A percentile compares a stretch with the other conserved stretches of the same genome.
Evolutionary conservation across 2,888 invertebrate species (phyloP).

Genomic region (Folsomia manolachei): DNA sequence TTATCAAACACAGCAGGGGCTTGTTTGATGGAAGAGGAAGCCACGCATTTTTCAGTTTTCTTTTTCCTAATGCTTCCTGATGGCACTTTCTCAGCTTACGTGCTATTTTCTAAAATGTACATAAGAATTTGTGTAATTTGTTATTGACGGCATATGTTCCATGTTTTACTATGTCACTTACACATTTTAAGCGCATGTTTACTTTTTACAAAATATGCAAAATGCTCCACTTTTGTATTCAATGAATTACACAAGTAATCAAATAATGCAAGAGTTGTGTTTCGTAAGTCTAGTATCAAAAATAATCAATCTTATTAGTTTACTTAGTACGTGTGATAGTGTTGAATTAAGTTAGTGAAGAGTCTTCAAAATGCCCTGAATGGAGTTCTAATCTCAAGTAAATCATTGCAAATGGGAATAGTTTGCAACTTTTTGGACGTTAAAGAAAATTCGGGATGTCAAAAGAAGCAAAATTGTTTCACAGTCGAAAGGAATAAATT

Average conservation of each 20-base stretch:
- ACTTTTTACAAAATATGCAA: background rate
- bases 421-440: constrained; percentile 3
- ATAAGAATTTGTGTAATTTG: too few species aligned
- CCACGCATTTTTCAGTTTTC: background rate
- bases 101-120: too few species aligned
- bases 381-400: constrained; percentile 3
- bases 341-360: background rate
- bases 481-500: background rate
- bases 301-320: too few species aligned
- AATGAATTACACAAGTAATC: too few species aligned
- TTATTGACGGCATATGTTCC: too few species aligned
- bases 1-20: background rate
- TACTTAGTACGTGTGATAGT: too few species aligned
- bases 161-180: too few species aligned
- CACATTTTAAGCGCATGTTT: background rate
- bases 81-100: background rate
- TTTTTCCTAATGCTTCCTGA: background rate
- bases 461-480: background rate
- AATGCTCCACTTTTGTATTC: too few species aligned
- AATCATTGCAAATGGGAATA: constrained; percentile 21
- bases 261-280: too few species aligned
- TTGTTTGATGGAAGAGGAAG: background rate
- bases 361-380: background rate
- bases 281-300: too few species aligned
- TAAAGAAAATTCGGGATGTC: background rate